These are phyloP conservation scores for Chionis minor DNA, from an alignment of 2,113 vertebrate genomes.

Conservation along the genomic window DNA sequence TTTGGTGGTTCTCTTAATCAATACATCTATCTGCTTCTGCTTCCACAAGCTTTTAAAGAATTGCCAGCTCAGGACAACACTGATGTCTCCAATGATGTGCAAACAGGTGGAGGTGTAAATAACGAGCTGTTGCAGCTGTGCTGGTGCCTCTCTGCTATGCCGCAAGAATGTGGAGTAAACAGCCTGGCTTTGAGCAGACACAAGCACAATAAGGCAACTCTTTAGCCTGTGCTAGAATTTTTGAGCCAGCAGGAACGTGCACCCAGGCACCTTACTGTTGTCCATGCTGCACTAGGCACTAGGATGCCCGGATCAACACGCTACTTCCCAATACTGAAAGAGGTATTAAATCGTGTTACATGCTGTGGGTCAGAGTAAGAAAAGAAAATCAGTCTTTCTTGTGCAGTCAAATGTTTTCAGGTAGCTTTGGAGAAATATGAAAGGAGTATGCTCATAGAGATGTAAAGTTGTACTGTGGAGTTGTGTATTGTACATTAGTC, in stretches of 20 bases:
- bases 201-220: background rate
- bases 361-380: background rate
- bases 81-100: background rate
- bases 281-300: background rate
- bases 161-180: background rate
- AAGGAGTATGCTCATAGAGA: background rate
- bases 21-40: background rate
- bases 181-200: background rate
- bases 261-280: background rate
- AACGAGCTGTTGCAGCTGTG: background rate
- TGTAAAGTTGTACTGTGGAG: background rate
- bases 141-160: background rate
- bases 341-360: background rate
- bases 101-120: background rate
- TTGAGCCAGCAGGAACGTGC: background rate
- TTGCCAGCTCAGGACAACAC: background rate
- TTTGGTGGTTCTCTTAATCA: background rate
- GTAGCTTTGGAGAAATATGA: background rate
- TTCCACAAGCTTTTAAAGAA: constrained; percentile 10
- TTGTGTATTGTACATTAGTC: background rate
- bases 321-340: background rate
- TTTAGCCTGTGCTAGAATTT: background rate
- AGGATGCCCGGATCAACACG: background rate
- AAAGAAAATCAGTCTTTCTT: background rate
- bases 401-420: background rate